These are phyloP conservation scores for Meloidogyne exigua DNA, from an alignment of 1,140 invertebrate genomes.

Conservation along the genomic window DNA sequence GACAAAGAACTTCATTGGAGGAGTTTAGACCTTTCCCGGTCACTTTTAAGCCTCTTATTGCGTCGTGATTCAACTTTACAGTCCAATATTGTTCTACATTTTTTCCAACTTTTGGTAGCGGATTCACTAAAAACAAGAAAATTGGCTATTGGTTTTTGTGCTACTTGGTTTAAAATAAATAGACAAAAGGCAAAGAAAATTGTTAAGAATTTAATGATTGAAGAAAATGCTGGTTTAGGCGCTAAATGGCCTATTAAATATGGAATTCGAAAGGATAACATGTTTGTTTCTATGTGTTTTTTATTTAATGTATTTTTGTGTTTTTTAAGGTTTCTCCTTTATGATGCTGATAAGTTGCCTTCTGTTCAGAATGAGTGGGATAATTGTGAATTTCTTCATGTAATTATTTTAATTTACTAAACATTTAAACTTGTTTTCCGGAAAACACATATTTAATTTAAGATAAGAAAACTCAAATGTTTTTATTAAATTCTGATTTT, in stretches of 20 bases:
- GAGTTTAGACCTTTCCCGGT: constrained; percentile 74
- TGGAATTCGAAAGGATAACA: constrained; percentile 72
- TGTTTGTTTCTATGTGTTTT: constrained; percentile 4
- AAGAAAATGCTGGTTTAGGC: constrained; percentile 26
- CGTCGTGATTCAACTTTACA: constrained; percentile 74
- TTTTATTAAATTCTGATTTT: neutral
- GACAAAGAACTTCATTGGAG: constrained; percentile 72
- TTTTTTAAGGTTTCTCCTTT: constrained; percentile 73
- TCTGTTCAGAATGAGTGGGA: constrained; percentile 75
- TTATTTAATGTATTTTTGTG: neutral
- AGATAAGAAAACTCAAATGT: too few relatives aligned
- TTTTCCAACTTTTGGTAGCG: constrained; percentile 73
- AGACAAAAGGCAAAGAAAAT: constrained; percentile 74
- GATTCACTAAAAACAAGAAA: constrained; percentile 74
- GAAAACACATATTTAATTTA: too few relatives aligned
- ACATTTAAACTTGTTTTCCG: too few relatives aligned
- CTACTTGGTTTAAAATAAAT: constrained; percentile 75
- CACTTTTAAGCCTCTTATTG: constrained; percentile 73
- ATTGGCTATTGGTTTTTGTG: constrained; percentile 70
- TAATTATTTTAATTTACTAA: neutral
- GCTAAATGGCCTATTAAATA: constrained; percentile 48
- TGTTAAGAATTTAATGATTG: constrained; percentile 26
- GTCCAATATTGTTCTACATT: constrained; percentile 71
- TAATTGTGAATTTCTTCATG: constrained; percentile 69
- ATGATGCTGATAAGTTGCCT: constrained; percentile 69